Evolutionary conservation across 2,113 vertebrate genomes (phyloP).

Genomic region (Trematocara marginatum): DNA sequence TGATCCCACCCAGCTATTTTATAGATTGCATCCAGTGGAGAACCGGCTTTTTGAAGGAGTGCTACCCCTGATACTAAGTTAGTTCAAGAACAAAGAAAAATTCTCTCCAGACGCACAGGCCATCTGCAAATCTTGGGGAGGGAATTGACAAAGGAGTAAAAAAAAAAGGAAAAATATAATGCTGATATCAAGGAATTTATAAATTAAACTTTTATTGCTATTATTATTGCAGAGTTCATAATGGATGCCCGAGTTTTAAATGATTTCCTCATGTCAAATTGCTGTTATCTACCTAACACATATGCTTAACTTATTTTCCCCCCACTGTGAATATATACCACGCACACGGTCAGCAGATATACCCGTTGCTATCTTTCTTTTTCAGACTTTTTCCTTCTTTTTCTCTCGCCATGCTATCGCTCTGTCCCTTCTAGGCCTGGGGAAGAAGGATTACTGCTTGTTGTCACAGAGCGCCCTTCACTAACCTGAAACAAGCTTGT

Average conservation of each 20-base stretch:
- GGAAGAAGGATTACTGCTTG: slow-evolving; percentile 36
- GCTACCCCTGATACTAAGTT: slow-evolving; percentile 11
- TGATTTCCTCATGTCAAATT: background rate
- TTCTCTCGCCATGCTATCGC: background rate
- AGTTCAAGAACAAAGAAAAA: slow-evolving; percentile 21
- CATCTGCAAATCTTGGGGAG: slow-evolving; percentile 22
- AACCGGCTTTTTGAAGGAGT: slow-evolving; percentile 52
- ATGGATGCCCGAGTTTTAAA: background rate
- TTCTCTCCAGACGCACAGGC: background rate
- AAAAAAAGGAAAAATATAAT: background rate
- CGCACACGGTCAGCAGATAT: background rate
- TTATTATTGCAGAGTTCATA: background rate
- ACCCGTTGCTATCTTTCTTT: slow-evolving; percentile 1
- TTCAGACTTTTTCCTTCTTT: background rate
- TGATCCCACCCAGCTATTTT: slow-evolving; percentile 58
- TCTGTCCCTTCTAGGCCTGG: slow-evolving; percentile 15
- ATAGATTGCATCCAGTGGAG: slow-evolving; percentile 56
- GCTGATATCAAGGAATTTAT: background rate
- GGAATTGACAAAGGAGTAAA: background rate
- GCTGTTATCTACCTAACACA: background rate
- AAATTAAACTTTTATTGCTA: background rate
- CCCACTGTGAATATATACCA: background rate
- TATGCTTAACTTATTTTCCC: background rate
- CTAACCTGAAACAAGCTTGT: slow-evolving; percentile 49
- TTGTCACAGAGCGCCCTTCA: slow-evolving; percentile 31